phyloP scores from a whole-genome alignment of 2,888 invertebrate species.

The Euplagia quadripunctaria region DNA sequence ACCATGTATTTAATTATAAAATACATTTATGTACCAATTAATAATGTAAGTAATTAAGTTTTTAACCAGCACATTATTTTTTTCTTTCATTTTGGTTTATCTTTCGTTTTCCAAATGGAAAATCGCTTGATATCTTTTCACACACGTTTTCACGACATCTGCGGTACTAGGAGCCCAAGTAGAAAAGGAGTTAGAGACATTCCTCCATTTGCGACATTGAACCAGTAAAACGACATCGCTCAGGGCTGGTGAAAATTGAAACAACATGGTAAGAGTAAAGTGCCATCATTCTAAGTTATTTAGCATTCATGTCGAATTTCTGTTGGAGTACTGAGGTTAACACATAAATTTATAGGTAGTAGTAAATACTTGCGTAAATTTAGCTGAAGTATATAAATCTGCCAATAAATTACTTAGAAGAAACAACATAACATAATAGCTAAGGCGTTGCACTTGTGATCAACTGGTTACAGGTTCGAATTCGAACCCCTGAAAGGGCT shows the following conservation, averaged over 20 bases:
- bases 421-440: too few relatives aligned
- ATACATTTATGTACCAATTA: neutral
- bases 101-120: slow-evolving; percentile 31
- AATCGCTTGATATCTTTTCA: slow-evolving; percentile 63
- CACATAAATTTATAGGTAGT: too few relatives aligned
- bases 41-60: too few relatives aligned
- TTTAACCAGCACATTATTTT: neutral
- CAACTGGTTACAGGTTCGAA: too few relatives aligned
- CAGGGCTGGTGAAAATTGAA: neutral
- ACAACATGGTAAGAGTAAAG: neutral
- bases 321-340: too few relatives aligned
- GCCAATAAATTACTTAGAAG: too few relatives aligned
- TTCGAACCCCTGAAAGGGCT: too few relatives aligned
- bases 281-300: neutral
- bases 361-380: too few relatives aligned
- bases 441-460: too few relatives aligned
- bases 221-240: slow-evolving; percentile 1
- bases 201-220: slow-evolving; percentile 33
- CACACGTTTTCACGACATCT: slow-evolving; percentile 74
- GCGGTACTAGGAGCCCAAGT: slow-evolving; percentile 64
- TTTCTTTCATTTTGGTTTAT: neutral
- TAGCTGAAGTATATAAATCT: too few relatives aligned
- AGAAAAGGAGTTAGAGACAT: slow-evolving; percentile 30
- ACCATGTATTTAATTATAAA: neutral
- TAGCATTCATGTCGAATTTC: too few relatives aligned